Base-by-base conservation (phyloP, 2,113 vertebrate genomes). In the Dromaius novaehollandiae region DNA sequence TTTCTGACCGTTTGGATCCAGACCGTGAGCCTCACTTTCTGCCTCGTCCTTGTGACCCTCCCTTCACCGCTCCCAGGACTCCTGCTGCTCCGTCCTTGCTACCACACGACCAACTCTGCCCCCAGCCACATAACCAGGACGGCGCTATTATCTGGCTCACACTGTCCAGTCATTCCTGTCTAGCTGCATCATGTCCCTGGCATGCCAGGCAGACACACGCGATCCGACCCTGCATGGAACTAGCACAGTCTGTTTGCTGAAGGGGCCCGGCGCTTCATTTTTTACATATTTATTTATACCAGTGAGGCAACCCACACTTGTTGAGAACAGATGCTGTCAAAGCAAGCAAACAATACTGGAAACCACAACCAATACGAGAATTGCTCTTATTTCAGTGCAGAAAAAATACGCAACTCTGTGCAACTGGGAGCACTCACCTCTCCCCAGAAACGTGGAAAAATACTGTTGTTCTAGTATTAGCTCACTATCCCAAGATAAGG, bases 51-150 rank as follows among this genome's bases (percentile, higher is more conserved):
- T 64, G 20, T 0, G 5, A 83, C 17, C 48, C 53, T 68, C 66
- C 16, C 77, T 46, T 58, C 79, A 42, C 24, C 64, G 7, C 15
- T 44, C 8, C 46, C 20, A 3, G 20, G 40, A 22, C 0, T 0
- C 40, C 26, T 64, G 51, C 71, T 55, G 58, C 38, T 61, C 53
- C 71, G 51, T 5, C 34, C 48, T 15, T 3, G 0, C 3, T 5
- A 18, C 3, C 28, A 22, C 61, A 28, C 3, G 8, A 30, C 6
- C 53, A 69, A 22, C 51, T 38, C 42, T 13, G 46, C 15, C 40
- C 12, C 12, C 34, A 64, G 88, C 69, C 81, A 81, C 61, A 88
- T 65, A 76, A 20, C 86, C 18, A 40, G 4, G 13, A 69, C 82
- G 5, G n/a, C 7, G 53, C 40, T 91, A 7, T 1, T 5, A 18